Evolutionary conservation across 2,888 invertebrate genomes (phyloP).

Genomic region (Trachelus iudaicus): DNA sequence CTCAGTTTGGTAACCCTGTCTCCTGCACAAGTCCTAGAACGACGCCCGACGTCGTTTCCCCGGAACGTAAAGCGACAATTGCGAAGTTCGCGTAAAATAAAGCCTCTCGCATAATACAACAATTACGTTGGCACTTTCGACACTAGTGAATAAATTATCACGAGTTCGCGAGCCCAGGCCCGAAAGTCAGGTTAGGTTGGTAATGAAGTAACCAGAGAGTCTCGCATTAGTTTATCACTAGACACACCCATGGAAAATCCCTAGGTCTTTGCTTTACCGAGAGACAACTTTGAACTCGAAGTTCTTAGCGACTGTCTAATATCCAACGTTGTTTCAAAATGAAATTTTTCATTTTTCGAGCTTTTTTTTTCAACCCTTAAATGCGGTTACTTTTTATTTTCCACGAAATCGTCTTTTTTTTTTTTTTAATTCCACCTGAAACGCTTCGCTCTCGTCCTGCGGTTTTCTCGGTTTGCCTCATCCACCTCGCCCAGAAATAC

Average conservation of each 20-base stretch:
- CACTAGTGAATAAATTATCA: not conserved
- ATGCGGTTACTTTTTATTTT: not conserved
- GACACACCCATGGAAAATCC: not conserved
- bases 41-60: not conserved
- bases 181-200: not conserved
- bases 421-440: not conserved
- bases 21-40: not conserved
- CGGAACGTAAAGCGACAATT: not conserved
- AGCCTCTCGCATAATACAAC: not conserved
- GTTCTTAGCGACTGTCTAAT: not conserved
- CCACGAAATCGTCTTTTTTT: not conserved
- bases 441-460: not conserved
- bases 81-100: conserved; percentile 1
- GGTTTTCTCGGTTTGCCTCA: not conserved
- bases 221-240: not conserved
- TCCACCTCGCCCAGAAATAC: not conserved
- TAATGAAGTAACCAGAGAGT: not conserved
- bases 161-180: not conserved
- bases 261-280: not conserved
- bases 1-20: not conserved
- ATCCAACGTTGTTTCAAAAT: not conserved
- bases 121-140: conserved; percentile 1
- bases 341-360: not conserved
- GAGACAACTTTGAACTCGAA: not conserved
- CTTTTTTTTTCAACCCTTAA: not conserved